Evolutionary conservation across 30 jellyfish, hydroid and myxozoan genomes (phyloP).

Genomic region (Aurelia aurita): DNA sequence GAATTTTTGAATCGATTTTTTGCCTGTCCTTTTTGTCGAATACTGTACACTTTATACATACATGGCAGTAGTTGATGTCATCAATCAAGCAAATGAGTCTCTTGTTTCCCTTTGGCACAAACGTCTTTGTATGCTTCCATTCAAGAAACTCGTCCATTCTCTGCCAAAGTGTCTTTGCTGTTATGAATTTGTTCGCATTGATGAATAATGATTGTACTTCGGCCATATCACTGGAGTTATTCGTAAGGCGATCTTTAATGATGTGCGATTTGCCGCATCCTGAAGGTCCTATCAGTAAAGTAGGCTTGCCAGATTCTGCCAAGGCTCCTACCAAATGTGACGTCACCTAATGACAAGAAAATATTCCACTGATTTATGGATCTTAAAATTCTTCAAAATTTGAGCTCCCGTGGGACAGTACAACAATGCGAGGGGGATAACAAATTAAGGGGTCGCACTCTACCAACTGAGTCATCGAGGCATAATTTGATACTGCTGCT

Average conservation of each 20-base stretch:
- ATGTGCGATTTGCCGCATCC: constrained; percentile 87
- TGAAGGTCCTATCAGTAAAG: constrained; percentile 63
- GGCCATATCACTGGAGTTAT: constrained; percentile 66
- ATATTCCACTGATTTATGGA: neutral
- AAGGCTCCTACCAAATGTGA: constrained; percentile 57
- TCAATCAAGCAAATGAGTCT: constrained; percentile 78
- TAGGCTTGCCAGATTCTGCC: constrained; percentile 62
- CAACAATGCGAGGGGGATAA: too few species aligned
- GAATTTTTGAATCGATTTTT: too few species aligned
- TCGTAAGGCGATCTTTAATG: constrained; percentile 54
- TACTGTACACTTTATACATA: neutral
- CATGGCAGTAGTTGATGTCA: constrained; percentile 65
- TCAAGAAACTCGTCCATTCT: constrained; percentile 74
- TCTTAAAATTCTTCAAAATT: too few species aligned
- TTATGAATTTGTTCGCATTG: constrained; percentile 69
- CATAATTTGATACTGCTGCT: too few species aligned
- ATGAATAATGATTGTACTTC: constrained; percentile 70
- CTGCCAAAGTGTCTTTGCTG: constrained; percentile 66
- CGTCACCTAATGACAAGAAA: constrained; percentile 35
- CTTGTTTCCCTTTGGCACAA: constrained; percentile 82
- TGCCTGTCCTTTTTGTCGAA: too few species aligned
- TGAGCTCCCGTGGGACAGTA: too few species aligned
- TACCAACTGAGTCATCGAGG: too few species aligned
- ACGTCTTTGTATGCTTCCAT: constrained; percentile 82
- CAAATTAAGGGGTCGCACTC: too few species aligned